These are phyloP conservation scores for Enteromius unitaeniatus DNA, from an alignment of 2,797 vertebrate species.

Conservation along the genomic window DNA sequence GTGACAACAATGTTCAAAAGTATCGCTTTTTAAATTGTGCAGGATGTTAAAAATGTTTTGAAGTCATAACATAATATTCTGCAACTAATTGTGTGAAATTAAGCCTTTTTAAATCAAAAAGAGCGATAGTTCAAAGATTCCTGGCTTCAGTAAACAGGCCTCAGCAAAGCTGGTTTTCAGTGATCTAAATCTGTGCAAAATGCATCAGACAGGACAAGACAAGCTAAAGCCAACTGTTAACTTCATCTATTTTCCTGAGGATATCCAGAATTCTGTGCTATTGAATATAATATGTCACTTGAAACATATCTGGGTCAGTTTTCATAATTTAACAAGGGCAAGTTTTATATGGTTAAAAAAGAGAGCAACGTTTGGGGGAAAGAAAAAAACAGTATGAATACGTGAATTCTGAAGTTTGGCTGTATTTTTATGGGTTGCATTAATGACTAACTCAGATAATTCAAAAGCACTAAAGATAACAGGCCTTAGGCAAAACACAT, in stretches of 20 bases:
- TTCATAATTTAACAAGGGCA: neutral
- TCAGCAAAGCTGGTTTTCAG: neutral
- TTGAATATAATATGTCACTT: constrained; percentile 5
- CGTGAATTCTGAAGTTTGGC: neutral
- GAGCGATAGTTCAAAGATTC: neutral
- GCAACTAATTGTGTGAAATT: no score
- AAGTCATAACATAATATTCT: no score
- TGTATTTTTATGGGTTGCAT: neutral
- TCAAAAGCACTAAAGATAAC: constrained; percentile 9
- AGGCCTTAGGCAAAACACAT: constrained; percentile 25
- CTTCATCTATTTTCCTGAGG: neutral
- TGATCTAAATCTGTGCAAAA: neutral
- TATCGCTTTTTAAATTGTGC: no score
- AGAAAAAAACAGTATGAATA: neutral
- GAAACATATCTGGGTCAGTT: neutral
- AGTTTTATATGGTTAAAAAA: neutral
- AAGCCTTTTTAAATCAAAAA: no score
- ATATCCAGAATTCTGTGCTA: neutral
- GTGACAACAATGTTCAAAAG: no score
- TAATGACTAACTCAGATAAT: neutral
- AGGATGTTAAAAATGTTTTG: no score
- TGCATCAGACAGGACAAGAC: neutral
- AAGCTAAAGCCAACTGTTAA: neutral
- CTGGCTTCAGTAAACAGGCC: neutral
- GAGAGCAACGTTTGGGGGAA: neutral